Evolutionary conservation across 1,140 invertebrate genomes (phyloP).

Genomic region (Halyomorpha halys): DNA sequence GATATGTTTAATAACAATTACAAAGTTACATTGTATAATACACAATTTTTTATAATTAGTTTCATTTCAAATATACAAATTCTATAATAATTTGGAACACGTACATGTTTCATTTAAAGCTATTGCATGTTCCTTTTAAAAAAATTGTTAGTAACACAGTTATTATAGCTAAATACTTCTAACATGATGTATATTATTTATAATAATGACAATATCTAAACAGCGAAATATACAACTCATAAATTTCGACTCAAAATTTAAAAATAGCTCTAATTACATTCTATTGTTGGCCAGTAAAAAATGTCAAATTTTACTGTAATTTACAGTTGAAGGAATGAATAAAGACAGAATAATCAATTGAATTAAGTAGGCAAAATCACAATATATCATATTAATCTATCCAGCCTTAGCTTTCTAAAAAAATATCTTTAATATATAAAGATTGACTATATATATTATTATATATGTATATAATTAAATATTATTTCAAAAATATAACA

Average conservation of each 20-base stretch:
- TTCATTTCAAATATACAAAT: too few species aligned
- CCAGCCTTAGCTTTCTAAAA: slow-evolving; percentile 20
- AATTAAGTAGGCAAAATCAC: slow-evolving; percentile 16
- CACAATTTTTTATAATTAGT: too few species aligned
- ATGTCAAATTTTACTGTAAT: neutral
- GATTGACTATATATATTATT: neutral
- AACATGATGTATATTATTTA: too few species aligned
- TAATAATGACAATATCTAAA: too few species aligned
- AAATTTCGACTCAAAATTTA: neutral
- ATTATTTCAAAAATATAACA: slow-evolving; percentile 23
- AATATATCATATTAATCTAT: slow-evolving; percentile 8
- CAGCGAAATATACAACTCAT: too few species aligned
- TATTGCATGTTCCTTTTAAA: slow-evolving; percentile 8
- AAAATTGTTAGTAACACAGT: neutral
- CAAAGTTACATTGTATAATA: too few species aligned
- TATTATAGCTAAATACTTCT: too few species aligned
- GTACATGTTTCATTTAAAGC: neutral
- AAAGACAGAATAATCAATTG: neutral
- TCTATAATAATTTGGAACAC: slow-evolving; percentile 4
- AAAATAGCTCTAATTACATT: slow-evolving; percentile 13
- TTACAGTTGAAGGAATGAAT: too few species aligned
- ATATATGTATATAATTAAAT: slow-evolving; percentile 3
- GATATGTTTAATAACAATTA: too few species aligned
- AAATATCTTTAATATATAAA: slow-evolving; percentile 18
- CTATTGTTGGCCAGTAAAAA: neutral